Percentiles rank a stretch among this genome's conserved stretches.
Evolutionary conservation across 1,140 invertebrate genomes (phyloP).

Genomic region (Lysiphlebus fabarum): DNA sequence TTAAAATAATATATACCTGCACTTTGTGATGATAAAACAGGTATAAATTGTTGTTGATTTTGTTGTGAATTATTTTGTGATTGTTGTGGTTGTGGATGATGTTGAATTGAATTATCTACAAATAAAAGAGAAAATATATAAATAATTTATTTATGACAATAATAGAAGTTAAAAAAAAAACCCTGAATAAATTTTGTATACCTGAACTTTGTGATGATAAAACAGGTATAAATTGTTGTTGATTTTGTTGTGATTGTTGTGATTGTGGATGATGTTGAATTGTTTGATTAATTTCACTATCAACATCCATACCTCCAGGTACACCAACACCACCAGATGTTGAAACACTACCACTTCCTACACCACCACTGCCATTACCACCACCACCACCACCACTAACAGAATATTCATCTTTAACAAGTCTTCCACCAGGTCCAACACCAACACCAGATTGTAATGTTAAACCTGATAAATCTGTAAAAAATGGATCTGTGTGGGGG

Average conservation of each 20-base stretch:
- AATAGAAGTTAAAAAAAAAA: conserved; percentile 1
- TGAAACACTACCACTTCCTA: conserved; percentile 41
- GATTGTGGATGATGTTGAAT: conserved; percentile 80
- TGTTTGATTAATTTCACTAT: conserved; percentile 66
- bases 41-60: conserved; percentile 46
- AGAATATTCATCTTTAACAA: conserved; percentile 77
- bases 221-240: conserved; percentile 46
- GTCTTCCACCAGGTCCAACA: conserved; percentile 55
- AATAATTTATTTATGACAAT: too few species aligned
- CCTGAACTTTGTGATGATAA: conserved; percentile 44
- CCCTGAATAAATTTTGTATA: conserved; percentile 24
- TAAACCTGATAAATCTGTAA: conserved; percentile 80
- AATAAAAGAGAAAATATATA: too few species aligned
- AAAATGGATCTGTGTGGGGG: conserved; percentile 55
- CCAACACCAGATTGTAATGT: conserved; percentile 69
- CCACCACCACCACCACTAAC: conserved; percentile 67
- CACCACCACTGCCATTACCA: conserved; percentile 44
- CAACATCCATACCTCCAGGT: conserved; percentile 68
- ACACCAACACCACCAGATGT: conserved; percentile 47
- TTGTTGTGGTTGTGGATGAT: conserved; percentile 69
- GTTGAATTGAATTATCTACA: too few species aligned
- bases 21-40: conserved; percentile 42
- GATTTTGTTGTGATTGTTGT: conserved; percentile 44
- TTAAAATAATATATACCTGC: conserved; percentile 33
- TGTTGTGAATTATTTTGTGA: conserved; percentile 28